phyloP scores from a whole-genome alignment of 2,113 vertebrate genomes.

The Apistogramma diplotaenia region DNA sequence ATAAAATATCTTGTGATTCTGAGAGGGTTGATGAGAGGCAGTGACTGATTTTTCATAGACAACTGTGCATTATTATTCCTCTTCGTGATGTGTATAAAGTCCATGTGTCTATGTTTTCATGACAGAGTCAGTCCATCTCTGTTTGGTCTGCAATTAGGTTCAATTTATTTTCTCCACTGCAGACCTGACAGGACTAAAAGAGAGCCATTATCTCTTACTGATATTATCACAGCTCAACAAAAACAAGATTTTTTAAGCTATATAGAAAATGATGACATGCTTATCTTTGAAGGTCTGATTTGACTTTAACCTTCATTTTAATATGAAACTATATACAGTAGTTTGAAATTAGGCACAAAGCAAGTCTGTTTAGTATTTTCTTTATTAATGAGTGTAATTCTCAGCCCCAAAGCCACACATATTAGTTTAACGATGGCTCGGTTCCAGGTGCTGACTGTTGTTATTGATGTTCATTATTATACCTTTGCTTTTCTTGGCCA shows the following conservation, averaged over 20 bases:
- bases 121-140: background rate
- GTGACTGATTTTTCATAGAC: background rate
- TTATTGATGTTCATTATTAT: background rate
- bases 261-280: background rate
- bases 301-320: background rate
- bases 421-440: background rate
- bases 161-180: background rate
- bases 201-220: background rate
- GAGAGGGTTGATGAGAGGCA: background rate
- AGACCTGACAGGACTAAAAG: background rate
- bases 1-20: background rate
- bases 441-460: background rate
- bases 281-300: background rate
- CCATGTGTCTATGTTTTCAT: background rate
- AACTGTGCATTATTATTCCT: background rate
- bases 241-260: too few relatives aligned
- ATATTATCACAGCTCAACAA: background rate
- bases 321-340: background rate
- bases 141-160: background rate
- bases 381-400: background rate
- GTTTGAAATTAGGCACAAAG: background rate
- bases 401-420: background rate
- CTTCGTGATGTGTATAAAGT: background rate
- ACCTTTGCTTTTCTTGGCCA: background rate
- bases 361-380: background rate